A percentile compares a stretch with the other conserved stretches of the same genome.
phyloP scores from a whole-genome alignment of 2,113 vertebrate species.

The Gracilinanus agilis region DNA sequence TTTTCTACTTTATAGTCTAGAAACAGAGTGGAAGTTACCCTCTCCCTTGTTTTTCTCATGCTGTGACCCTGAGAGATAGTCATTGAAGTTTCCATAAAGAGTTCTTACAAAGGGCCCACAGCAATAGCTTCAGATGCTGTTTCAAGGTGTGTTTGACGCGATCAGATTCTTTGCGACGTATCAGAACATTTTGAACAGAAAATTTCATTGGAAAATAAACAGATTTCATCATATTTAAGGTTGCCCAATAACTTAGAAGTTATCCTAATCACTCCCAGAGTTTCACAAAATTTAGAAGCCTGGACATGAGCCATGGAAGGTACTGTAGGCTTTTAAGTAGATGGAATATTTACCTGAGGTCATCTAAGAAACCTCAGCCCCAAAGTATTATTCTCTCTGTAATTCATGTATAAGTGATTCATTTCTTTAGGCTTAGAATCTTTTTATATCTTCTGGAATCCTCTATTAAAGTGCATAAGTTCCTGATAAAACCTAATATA shows the following conservation, averaged over 20 bases:
- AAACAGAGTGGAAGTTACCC: neutral
- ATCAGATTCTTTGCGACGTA: neutral
- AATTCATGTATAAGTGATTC: neutral
- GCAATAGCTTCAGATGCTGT: neutral
- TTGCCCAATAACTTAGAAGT: neutral
- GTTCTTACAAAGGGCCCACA: neutral
- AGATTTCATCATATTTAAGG: neutral
- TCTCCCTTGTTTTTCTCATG: neutral
- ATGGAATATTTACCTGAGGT: neutral
- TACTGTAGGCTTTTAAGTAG: neutral
- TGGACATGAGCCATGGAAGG: neutral
- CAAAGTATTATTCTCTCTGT: neutral
- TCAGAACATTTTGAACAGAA: constrained; percentile 5
- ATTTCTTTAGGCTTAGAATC: neutral
- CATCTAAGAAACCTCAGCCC: too few relatives aligned
- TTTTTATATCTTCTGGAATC: neutral
- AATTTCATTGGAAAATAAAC: neutral
- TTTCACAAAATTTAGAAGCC: neutral
- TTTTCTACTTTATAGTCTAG: constrained; percentile 19
- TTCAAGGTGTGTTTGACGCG: constrained; percentile 14
- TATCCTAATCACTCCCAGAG: neutral
- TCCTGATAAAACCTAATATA: neutral
- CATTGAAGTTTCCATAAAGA: neutral
- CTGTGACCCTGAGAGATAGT: neutral
- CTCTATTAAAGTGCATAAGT: neutral